These are phyloP conservation scores for Chamaetylas fuelleborni DNA, from an alignment of 2,113 vertebrate species.

Conservation along the genomic window DNA sequence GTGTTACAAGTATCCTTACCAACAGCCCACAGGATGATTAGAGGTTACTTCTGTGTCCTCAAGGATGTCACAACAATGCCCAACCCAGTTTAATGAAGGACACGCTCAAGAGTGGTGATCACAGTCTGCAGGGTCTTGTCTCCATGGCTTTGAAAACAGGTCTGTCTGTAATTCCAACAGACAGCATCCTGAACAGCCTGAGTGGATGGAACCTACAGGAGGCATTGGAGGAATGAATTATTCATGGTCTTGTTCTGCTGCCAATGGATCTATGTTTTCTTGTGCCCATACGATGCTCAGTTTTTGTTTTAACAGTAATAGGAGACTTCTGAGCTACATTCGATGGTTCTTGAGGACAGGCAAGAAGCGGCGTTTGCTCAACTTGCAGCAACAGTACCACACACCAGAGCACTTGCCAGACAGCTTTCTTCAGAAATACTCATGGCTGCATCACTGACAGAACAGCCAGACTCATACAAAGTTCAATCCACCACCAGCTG, in stretches of 20 bases:
- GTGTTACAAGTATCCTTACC: neutral
- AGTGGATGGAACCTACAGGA: slow-evolving; percentile 34
- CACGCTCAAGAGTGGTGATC: neutral
- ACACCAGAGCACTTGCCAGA: neutral
- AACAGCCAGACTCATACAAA: neutral
- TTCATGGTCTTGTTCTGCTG: slow-evolving; percentile 33
- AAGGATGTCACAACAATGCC: neutral
- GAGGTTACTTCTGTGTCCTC: neutral
- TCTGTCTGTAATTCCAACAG: slow-evolving; percentile 3
- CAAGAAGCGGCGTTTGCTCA: neutral
- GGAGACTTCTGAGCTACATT: neutral
- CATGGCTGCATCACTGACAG: neutral
- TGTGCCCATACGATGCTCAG: neutral
- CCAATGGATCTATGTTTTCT: slow-evolving; percentile 35
- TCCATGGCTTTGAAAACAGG: neutral
- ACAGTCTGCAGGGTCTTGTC: neutral
- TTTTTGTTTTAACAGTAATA: slow-evolving; percentile 54
- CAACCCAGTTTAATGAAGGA: neutral
- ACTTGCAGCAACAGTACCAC: neutral
- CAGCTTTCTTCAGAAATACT: slow-evolving; percentile 25
- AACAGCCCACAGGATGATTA: neutral
- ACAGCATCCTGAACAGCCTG: neutral
- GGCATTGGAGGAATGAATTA: slow-evolving; percentile 40
- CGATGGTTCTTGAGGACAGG: slow-evolving; percentile 1
- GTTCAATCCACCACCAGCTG: neutral